Conservation (phyloP, 2,113 vertebrate species). For the Hemibagrus wyckioides region DNA sequence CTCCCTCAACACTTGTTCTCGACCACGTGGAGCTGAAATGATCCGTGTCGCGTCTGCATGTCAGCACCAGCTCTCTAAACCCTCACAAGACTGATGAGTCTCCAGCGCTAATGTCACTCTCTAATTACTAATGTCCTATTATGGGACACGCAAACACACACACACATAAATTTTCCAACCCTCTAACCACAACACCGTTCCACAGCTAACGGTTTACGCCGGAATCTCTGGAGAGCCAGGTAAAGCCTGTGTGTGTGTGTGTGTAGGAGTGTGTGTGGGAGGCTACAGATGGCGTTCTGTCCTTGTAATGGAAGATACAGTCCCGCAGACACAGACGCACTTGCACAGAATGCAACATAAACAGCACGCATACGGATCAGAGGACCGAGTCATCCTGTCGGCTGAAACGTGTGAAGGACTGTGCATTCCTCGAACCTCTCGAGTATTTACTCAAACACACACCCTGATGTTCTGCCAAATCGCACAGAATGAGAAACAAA, state of each 20-base stretch:
- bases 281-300: conserved; percentile 43
- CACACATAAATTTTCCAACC: conserved; percentile 23
- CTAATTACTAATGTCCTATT: conserved; percentile 36
- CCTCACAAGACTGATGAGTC: conserved; percentile 26
- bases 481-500: background rate
- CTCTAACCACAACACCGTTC: conserved; percentile 26
- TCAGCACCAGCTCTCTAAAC: conserved; percentile 2
- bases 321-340: conserved; percentile 5
- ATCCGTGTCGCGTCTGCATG: conserved; percentile 6
- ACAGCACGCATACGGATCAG: conserved; percentile 23
- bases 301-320: conserved; percentile 23
- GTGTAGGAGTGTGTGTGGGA: conserved; percentile 14
- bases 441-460: background rate
- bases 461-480: background rate
- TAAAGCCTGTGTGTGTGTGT: conserved; percentile 31
- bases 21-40: background rate
- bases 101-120: conserved; percentile 21
- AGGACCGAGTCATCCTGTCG: conserved; percentile 1
- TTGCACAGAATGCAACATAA: conserved; percentile 10
- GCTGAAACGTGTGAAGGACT: conserved; percentile 23
- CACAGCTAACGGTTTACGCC: conserved; percentile 29
- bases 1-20: background rate
- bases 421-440: background rate
- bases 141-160: conserved; percentile 37
- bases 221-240: conserved; percentile 23